Base-by-base conservation (phyloP, 2,888 invertebrate genomes). In the Meta bourneti region DNA sequence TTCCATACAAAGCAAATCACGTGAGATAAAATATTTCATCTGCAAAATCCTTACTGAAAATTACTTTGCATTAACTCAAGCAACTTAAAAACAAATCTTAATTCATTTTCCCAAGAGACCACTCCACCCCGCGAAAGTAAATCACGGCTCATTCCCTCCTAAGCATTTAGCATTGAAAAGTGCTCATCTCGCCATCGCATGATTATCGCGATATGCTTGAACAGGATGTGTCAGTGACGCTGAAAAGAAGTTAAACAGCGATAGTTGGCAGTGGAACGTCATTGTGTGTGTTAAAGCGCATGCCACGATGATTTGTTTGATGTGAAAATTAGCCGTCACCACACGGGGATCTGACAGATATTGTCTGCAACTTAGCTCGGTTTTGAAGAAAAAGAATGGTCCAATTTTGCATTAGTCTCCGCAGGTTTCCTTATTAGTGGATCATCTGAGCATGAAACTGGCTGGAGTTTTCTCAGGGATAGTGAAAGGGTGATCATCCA, bases 261-360 rank as follows among this genome's bases (percentile, higher is more conserved):
- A 91, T 91, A 69, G 84, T 79, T 84, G 84, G 84, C 71, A 51
- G 71, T 83, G 75, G 90, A 80, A 85, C 85, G 80, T 85, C 85
- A 85, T 80, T 85, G 90, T 90, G 85, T 90, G 79, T 90, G 52
- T 49, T 54, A 74, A 69, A 74, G 81, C 88, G 6, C 82, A 82
- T 82, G 77, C 77, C 82, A 72, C 20, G 61, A n/a, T 84, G 84
- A 84, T 69, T 75, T 52, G 75, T 51, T 74, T 89, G 89, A 89
- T 89, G 90, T 20, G 90, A 90, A 90, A 90, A 90, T 90, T 90
- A 74, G 90, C 74, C 84, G 19, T 90, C 84, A 79, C 70, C n/a
- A 49, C 11, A 8, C 20, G 13, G 52, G 7, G 49, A 49, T 74
- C 51, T 87, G 88, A 75, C 81, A 83, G 89, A 78, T 71, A 51